Conservation (phyloP, 1,140 invertebrate genomes). For the Bacillus rossius region DNA sequence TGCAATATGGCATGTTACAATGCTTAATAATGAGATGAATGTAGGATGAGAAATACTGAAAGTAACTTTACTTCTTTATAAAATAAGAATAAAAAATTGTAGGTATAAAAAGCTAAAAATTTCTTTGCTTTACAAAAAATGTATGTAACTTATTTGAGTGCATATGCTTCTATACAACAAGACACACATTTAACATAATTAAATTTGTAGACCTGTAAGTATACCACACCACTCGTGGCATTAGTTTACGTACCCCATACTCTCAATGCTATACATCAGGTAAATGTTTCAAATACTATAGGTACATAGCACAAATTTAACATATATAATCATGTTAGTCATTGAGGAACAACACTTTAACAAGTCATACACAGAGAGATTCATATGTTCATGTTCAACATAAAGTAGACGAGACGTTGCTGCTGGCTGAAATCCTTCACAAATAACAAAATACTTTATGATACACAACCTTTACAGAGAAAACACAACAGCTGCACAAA, state of each 20-base stretch:
- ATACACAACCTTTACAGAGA: too few species aligned
- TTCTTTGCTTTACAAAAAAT: too few species aligned
- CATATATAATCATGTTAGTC: neutral
- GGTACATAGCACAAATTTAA: neutral
- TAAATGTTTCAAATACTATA: conserved; percentile 8
- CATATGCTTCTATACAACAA: too few species aligned
- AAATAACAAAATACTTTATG: neutral
- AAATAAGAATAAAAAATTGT: too few species aligned
- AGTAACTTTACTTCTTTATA: too few species aligned
- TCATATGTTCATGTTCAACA: neutral
- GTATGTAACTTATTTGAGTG: too few species aligned
- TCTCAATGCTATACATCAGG: conserved; percentile 13
- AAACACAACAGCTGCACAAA: too few species aligned
- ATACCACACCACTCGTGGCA: neutral
- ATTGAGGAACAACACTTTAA: conserved; percentile 3
- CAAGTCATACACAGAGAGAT: neutral
- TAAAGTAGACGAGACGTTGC: neutral
- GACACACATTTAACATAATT: neutral
- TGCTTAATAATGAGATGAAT: too few species aligned
- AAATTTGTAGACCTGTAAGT: conserved; percentile 9
- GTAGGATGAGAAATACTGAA: too few species aligned
- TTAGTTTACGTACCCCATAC: neutral
- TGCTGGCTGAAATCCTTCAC: neutral
- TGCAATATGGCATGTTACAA: too few species aligned
- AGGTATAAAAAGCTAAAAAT: too few species aligned